Base-by-base conservation (phyloP, 2,888 invertebrate genomes). In the Euplexia lucipara region DNA sequence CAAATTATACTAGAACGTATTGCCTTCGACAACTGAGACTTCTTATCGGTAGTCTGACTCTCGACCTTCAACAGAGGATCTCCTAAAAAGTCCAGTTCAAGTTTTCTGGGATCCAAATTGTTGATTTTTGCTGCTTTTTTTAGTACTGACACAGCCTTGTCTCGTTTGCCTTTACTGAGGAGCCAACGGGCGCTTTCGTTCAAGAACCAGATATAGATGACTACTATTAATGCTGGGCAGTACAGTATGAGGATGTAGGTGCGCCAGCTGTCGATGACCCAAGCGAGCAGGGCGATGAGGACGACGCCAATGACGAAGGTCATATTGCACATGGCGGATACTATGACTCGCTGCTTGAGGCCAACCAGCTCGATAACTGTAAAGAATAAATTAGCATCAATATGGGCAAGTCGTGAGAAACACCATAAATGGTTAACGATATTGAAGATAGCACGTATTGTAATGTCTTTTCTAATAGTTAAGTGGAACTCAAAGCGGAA, bases 151-250 rank as follows among this genome's bases (percentile, higher is more conserved):
- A 97, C 96, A 0, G 97, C 97, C 83, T 97, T 96, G 14, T 97
- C 96, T 73, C 96, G 93, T 81, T 96, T 95, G 5, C 97, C 96
- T 86, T 97, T 97, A 57, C 97, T 97, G 34, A 98, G 91, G 6
- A 98, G 95, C 98, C 98, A 98, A 80, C 98, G 95, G 10, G 97
- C 96, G 71, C 97, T 97, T 90, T 97, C 97, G 7, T 97, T 97
- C 84, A 97, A 95, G 66, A 97, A 91, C 96, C 97, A 97, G 54
- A 97, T 96, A 86, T 97, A 97, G n/a, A 96, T 86, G 16, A 97
- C 88, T 32, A 97, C 96, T 0, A 97, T 89, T 37, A 97, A 86
- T 0, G 97, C 96, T 0, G 98, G 98, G 2, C 96, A 91, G 88
- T 98, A 98, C 30, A 97, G 91, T 10, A 97, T 96, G 56, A 97